Base-by-base conservation (phyloP, 1,140 invertebrate genomes). In the Eueides isabella region DNA sequence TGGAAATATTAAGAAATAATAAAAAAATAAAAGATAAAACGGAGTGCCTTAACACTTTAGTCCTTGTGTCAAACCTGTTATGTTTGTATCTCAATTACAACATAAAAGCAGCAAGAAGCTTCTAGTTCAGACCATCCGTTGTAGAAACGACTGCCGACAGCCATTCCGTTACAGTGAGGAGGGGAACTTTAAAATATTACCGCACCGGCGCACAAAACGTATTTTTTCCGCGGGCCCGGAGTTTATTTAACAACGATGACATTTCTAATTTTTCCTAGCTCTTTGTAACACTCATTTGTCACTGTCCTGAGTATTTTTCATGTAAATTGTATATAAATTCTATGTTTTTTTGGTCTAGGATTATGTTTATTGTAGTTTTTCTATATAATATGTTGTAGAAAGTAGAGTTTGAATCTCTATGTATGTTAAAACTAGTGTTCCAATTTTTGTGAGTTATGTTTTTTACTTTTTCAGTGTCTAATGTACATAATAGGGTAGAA, bases 161-260 rank as follows among this genome's bases (percentile, higher is more conserved):
- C 87, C 85, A 89, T 90, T 89, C 87, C 87, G 87, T 90, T 86
- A 85, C 80, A 26, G 48, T 9, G 48, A 23, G 48, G 83, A 86
- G 85, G 85, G 87, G 82, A 84, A 84, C 85, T 87, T 90, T 90
- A 90, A 92, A 92, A 90, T 90, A 90, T 90, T 92, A 89, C 81
- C 77, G 78, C 81, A 68, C 81, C 81, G 80, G 78, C 81, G 68
- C 83, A 78, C 79, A 80, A 88, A 88, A 90, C 87, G 81, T 87
- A 84, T 86, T 90, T 90, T 91, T 90, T 86, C 74, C 65, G 65
- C 65, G 77, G 75, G 74, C 74, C 72, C 71, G 41, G 62, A 73
- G 77, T 84, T 85, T 87, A 86, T 87, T 86, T 85, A 85, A 80
- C 72, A 71, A 76, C 74, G 80, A 84, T 84, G 82, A 86, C 84